A percentile compares a stretch with the other conserved stretches of the same genome.
phyloP scores from a whole-genome alignment of 2,797 vertebrate species.

The Adrianichthys oophorus region DNA sequence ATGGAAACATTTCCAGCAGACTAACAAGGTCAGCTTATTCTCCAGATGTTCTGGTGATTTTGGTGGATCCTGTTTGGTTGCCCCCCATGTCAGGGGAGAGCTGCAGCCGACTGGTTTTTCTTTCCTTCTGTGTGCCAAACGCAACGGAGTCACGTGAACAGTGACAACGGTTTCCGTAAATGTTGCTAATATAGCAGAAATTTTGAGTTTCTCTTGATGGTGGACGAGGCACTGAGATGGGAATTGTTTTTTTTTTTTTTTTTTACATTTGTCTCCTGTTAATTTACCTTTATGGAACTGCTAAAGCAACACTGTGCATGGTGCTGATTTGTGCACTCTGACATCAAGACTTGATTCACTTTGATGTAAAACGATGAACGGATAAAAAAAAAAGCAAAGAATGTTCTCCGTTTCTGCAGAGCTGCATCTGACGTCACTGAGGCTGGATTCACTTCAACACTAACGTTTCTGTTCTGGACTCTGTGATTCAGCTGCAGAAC shows the following conservation, averaged over 20 bases:
- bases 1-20: constrained; percentile 11
- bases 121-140: constrained; percentile 64
- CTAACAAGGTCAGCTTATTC: not conserved
- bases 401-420: constrained; percentile 2
- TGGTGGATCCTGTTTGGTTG: too few relatives aligned
- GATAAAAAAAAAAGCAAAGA: not conserved
- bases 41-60: not conserved
- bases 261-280: constrained; percentile 12
- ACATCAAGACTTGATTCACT: constrained; percentile 8
- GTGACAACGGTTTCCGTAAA: constrained; percentile 15
- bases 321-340: constrained; percentile 24
- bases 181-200: not conserved
- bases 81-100: not conserved
- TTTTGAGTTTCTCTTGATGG: constrained; percentile 12
- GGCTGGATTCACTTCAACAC: not conserved
- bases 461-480: too few relatives aligned
- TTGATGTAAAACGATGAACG: not conserved
- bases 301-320: constrained; percentile 51
- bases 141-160: constrained; percentile 17
- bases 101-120: constrained; percentile 19
- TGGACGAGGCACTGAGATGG: constrained; percentile 6
- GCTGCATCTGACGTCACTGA: constrained; percentile 18
- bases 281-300: constrained; percentile 7
- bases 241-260: not conserved
- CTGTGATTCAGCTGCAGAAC: too few relatives aligned